phyloP scores from a whole-genome alignment of 2,797 vertebrate species.

The Malurus splendens region DNA sequence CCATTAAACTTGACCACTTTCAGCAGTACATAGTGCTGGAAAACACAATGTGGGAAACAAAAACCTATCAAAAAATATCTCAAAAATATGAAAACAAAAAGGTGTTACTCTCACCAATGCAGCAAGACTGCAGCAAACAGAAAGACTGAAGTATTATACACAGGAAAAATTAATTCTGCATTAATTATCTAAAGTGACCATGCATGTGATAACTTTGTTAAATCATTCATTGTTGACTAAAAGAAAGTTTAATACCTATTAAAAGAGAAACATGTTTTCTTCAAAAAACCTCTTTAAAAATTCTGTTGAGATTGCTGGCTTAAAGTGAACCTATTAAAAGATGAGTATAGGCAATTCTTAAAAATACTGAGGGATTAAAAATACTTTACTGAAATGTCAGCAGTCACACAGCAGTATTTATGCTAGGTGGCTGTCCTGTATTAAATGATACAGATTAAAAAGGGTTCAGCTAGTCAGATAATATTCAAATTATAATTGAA shows the following conservation, averaged over 20 bases:
- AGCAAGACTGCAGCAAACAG: background rate
- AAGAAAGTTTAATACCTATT: background rate
- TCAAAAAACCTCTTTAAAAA: background rate
- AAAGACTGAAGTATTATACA: background rate
- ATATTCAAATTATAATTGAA: conserved; percentile 9
- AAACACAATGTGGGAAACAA: accelerated
- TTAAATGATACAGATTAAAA: background rate
- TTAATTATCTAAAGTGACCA: background rate
- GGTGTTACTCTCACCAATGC: background rate
- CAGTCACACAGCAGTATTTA: background rate
- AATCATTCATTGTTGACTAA: background rate
- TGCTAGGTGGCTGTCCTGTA: background rate
- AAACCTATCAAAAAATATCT: background rate
- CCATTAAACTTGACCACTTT: background rate
- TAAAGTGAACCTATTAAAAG: background rate
- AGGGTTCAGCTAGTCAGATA: background rate
- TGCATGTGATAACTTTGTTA: background rate
- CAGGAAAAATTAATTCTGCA: background rate
- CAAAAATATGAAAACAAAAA: background rate
- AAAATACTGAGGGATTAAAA: background rate
- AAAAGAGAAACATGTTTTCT: background rate
- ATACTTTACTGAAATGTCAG: background rate
- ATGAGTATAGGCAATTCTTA: background rate
- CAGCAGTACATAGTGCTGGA: background rate
- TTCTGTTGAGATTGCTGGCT: background rate